Evolutionary conservation across 2,113 vertebrate genomes (phyloP).

Genomic region (Columba janthina): DNA sequence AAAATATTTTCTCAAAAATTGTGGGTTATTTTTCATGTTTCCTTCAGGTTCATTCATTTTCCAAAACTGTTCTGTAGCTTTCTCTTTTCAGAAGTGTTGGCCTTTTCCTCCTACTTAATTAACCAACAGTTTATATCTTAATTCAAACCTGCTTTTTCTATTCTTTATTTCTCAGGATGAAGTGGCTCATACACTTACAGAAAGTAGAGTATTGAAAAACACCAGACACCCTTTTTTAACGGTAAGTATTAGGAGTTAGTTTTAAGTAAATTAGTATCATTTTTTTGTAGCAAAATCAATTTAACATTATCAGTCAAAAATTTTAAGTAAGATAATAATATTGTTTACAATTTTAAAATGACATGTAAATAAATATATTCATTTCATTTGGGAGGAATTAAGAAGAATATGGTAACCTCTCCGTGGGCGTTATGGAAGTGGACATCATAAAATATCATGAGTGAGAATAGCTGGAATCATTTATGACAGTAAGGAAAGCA

Average conservation of each 20-base stretch:
- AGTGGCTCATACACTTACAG: constrained; percentile 96
- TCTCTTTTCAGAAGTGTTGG: background rate
- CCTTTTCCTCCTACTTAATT: background rate
- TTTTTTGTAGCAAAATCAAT: background rate
- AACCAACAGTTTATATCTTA: background rate
- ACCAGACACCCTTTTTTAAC: constrained; percentile 97
- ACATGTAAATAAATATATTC: background rate
- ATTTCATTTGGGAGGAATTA: background rate
- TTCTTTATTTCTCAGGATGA: constrained; percentile 84
- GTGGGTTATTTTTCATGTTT: background rate
- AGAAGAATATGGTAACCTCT: background rate
- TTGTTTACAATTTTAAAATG: background rate
- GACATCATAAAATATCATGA: background rate
- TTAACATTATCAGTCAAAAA: background rate
- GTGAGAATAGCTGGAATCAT: background rate
- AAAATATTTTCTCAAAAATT: background rate
- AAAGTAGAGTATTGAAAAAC: constrained; percentile 97
- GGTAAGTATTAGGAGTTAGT: constrained; percentile 79
- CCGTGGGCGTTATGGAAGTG: background rate
- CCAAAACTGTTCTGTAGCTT: background rate
- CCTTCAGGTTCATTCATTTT: background rate
- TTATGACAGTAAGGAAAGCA: background rate
- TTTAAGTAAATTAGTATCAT: background rate
- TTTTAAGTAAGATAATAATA: background rate
- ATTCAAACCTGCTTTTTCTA: background rate